phyloP scores from a whole-genome alignment of 2,113 vertebrate species.

The Cyanoliseus patagonus region DNA sequence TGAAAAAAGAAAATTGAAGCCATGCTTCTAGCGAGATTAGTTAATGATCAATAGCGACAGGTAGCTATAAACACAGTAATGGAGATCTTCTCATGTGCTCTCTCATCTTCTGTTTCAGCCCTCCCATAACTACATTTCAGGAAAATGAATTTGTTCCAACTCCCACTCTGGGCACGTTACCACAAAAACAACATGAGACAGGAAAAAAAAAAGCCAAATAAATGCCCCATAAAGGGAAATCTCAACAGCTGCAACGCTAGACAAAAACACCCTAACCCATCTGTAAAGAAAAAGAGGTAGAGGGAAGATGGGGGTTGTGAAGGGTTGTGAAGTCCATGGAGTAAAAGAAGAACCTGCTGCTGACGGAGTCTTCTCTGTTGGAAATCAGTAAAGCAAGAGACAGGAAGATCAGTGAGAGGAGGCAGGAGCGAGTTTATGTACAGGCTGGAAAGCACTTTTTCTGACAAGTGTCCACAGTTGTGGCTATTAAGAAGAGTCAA shows the following conservation, averaged over 20 bases:
- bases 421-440: neutral
- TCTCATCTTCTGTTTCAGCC: neutral
- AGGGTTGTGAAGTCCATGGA: neutral
- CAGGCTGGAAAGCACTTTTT: neutral
- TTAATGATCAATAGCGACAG: constrained; percentile 58
- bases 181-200: constrained; percentile 3
- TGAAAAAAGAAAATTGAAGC: constrained; percentile 50
- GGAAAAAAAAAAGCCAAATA: constrained; percentile 11
- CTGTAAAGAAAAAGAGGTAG: neutral
- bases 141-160: constrained; percentile 54
- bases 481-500: neutral
- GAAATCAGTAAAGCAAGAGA: neutral
- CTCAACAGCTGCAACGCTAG: neutral
- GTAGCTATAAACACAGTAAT: constrained; percentile 52
- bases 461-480: neutral
- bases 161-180: constrained; percentile 39
- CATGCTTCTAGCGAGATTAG: constrained; percentile 45
- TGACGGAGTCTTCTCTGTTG: neutral
- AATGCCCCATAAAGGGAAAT: constrained; percentile 3
- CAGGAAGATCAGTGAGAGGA: neutral
- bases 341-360: neutral
- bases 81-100: constrained; percentile 14
- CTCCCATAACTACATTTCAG: constrained; percentile 39
- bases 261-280: neutral
- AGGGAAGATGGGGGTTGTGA: neutral